Percentiles rank a stretch among this genome's conserved stretches.
phyloP scores from a whole-genome alignment of 2,113 vertebrate genomes.

The Castor canadensis region DNA sequence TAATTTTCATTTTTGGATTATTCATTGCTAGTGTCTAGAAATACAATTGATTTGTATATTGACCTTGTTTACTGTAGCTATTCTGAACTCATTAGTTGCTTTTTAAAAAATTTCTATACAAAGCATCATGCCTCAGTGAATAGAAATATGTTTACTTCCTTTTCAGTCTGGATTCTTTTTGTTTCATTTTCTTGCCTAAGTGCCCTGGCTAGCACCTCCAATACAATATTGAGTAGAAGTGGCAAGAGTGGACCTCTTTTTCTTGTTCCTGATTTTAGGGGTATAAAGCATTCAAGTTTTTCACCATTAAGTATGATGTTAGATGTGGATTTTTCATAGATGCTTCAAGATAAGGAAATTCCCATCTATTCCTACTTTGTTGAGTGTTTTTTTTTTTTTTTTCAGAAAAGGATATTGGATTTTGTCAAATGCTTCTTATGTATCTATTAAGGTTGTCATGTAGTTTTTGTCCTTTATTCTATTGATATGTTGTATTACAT shows the following conservation, averaged over 20 bases:
- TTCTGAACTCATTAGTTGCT: conserved; percentile 25
- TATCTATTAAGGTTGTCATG: conserved; percentile 41
- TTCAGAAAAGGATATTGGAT: background rate
- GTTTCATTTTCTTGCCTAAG: conserved; percentile 27
- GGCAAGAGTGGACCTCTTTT: conserved; percentile 36
- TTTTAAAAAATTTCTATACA: background rate
- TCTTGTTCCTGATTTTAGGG: conserved; percentile 41
- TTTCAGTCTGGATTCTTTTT: conserved; percentile 34
- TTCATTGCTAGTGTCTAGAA: conserved; percentile 41
- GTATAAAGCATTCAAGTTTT: conserved; percentile 41
- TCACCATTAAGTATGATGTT: conserved; percentile 32
- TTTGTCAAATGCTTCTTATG: conserved; percentile 49
- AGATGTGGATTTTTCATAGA: conserved; percentile 49
- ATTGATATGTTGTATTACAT: conserved; percentile 39
- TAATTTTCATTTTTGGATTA: conserved; percentile 46
- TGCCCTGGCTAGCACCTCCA: conserved; percentile 17
- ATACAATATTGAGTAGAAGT: conserved; percentile 25
- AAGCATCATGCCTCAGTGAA: conserved; percentile 5
- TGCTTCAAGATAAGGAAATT: conserved; percentile 39
- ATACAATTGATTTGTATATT: conserved; percentile 34
- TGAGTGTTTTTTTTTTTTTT: conserved; percentile 51
- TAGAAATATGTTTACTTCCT: conserved; percentile 41
- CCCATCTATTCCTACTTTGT: conserved; percentile 32
- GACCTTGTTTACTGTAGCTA: background rate
- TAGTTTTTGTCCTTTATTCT: conserved; percentile 49